Conservation (phyloP, 2,888 invertebrate genomes). For the Leptura quadrifasciata region DNA sequence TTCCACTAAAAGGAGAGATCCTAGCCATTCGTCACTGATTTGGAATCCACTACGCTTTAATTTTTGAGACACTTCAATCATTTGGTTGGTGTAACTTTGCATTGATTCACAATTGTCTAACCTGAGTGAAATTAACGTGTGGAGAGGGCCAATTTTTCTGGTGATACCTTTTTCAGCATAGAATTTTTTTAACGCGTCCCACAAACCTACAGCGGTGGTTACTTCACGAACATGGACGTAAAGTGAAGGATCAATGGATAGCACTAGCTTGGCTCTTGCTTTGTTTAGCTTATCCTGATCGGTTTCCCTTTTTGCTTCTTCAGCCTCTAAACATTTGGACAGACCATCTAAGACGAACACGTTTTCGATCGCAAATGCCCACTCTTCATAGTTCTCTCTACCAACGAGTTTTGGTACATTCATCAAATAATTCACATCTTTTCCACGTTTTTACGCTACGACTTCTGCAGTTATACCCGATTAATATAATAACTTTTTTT, state of each 20-base stretch:
- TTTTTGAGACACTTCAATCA: constrained; percentile 61
- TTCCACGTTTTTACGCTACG: too few species aligned
- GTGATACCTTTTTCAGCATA: constrained; percentile 61
- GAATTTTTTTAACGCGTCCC: constrained; percentile 56
- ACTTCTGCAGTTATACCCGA: too few species aligned
- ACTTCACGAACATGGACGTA: not conserved
- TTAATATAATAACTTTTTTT: too few species aligned
- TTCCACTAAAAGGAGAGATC: constrained; percentile 58
- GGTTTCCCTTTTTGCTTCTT: constrained; percentile 2
- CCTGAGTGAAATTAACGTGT: constrained; percentile 55
- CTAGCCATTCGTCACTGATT: constrained; percentile 61
- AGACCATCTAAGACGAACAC: constrained; percentile 52
- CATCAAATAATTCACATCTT: constrained; percentile 43
- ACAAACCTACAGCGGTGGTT: constrained; percentile 41
- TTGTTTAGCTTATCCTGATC: not conserved
- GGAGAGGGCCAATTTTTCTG: constrained; percentile 55
- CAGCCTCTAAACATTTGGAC: constrained; percentile 31
- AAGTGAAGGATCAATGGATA: constrained; percentile 2
- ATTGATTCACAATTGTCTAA: constrained; percentile 60
- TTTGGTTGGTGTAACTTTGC: constrained; percentile 60
- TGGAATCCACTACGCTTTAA: constrained; percentile 61
- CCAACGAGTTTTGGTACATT: constrained; percentile 53
- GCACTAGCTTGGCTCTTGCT: constrained; percentile 4
- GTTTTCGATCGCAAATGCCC: too few species aligned
- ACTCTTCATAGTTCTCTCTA: constrained; percentile 60